These are phyloP conservation scores for Hesperia comma DNA, from an alignment of 2,888 invertebrate genomes.

Conservation along the genomic window DNA sequence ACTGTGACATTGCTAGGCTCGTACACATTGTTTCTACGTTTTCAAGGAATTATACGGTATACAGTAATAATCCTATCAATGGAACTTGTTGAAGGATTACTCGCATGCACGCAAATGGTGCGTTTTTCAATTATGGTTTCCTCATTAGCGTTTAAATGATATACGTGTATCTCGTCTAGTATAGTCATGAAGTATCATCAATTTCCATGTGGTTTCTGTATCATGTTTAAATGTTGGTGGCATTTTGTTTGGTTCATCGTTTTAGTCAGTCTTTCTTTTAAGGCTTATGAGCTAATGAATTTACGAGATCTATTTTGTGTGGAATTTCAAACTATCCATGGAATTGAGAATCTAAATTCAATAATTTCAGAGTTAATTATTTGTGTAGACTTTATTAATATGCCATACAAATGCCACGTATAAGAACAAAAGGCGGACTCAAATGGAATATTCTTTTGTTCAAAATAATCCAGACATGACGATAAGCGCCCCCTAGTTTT, in stretches of 20 bases:
- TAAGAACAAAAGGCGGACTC: too few relatives aligned
- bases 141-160: constrained; percentile 14
- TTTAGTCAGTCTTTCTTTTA: too few relatives aligned
- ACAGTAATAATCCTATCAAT: constrained; percentile 9
- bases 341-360: too few relatives aligned
- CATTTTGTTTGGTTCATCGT: too few relatives aligned
- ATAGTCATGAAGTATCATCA: neutral
- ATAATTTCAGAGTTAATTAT: too few relatives aligned
- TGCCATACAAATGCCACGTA: too few relatives aligned
- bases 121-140: constrained; percentile 29
- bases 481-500: neutral
- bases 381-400: too few relatives aligned
- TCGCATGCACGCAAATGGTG: constrained; percentile 10
- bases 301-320: too few relatives aligned
- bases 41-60: neutral
- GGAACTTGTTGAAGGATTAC: neutral
- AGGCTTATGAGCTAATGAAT: too few relatives aligned
- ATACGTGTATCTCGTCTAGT: neutral
- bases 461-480: neutral
- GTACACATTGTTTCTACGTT: neutral
- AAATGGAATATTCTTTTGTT: too few relatives aligned
- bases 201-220: constrained; percentile 2
- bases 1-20: neutral
- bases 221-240: neutral
- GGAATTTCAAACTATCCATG: too few relatives aligned